Evolutionary conservation across 2,888 invertebrate genomes (phyloP), one percentile per base, ranked within the genome.

Genomic region (Dryobotodes eremita): DNA sequence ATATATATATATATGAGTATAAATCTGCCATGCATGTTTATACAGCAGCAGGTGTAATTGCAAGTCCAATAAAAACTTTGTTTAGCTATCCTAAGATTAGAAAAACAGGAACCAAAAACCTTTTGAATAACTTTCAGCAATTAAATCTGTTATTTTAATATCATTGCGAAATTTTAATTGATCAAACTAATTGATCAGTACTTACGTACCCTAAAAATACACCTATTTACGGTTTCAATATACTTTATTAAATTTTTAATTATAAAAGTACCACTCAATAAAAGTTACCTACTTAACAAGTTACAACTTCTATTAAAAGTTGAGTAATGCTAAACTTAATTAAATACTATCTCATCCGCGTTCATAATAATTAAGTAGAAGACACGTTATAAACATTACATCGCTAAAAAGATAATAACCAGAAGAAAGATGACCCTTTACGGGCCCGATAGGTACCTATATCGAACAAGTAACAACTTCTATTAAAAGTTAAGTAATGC

Each of bases 1-100:
- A 31, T 26, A 46, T n/a, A n/a, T n/a, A n/a, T n/a, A n/a, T n/a
- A 31, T 80, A n/a, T 65, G 8, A 69, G 31, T 48, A 48, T 8
- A 31, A 78, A 72, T 68, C 66, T 46, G 26, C 10, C 5, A 26
- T 61, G 1, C 23, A 61, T 23, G 5, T 82, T 42, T n/a, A n/a
- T 4, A 62, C 10, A 70, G 23, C 0, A 15, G 6, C 42, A 70
- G 61, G 15, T 72, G 42, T 50, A n/a, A 42, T 42, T 1, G 0
- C 10, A 42, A 68, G 1, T 42, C 42, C 0, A 20, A 46, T 69
- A n/a, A 57, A 31, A 71, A 50, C 17, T 50, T 69, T 71, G 10
- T 57, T 71, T 46, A 73, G 26, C 0, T 36, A 42, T n/a, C n/a
- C n/a, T n/a, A n/a, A 23, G 11, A 23, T 53, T 61, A 26, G 3